Conservation (phyloP, 2,113 vertebrate species). For the Eurypyga helias region DNA sequence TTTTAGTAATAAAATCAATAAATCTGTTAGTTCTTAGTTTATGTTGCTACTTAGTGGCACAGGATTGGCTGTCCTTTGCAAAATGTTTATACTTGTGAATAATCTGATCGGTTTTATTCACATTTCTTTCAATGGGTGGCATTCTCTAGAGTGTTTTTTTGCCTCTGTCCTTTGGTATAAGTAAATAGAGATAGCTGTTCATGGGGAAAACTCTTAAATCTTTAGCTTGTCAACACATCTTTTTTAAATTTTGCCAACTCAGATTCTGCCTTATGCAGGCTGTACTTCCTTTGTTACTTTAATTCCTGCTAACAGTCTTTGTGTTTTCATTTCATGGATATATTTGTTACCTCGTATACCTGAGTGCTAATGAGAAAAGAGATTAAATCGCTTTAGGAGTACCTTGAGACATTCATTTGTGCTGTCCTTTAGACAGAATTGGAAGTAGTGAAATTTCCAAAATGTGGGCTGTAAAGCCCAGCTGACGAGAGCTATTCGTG, state of each 20-base stretch:
- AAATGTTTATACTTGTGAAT: slow-evolving; percentile 11
- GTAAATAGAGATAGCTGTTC: not conserved
- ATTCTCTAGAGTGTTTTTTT: not conserved
- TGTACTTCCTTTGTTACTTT: not conserved
- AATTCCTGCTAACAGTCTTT: not conserved
- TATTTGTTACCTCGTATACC: not conserved
- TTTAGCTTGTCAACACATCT: not conserved
- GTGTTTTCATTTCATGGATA: not conserved
- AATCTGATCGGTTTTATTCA: not conserved
- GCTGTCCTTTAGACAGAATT: not conserved
- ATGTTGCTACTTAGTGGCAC: not conserved
- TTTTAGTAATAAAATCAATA: not conserved
- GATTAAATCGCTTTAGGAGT: not conserved
- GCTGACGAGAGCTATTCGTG: not conserved
- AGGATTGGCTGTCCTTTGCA: not conserved
- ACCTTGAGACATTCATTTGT: not conserved
- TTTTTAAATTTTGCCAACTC: not conserved
- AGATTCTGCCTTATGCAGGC: not conserved
- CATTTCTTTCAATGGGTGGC: not conserved
- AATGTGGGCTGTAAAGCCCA: not conserved
- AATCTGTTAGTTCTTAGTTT: not conserved
- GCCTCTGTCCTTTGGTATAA: not conserved
- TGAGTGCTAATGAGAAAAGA: not conserved
- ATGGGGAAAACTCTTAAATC: not conserved
- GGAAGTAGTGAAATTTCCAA: not conserved